Evolutionary conservation across 2,113 vertebrate genomes (phyloP), one percentile per base, ranked within the genome.

Genomic region (Pterocles orientalis): DNA sequence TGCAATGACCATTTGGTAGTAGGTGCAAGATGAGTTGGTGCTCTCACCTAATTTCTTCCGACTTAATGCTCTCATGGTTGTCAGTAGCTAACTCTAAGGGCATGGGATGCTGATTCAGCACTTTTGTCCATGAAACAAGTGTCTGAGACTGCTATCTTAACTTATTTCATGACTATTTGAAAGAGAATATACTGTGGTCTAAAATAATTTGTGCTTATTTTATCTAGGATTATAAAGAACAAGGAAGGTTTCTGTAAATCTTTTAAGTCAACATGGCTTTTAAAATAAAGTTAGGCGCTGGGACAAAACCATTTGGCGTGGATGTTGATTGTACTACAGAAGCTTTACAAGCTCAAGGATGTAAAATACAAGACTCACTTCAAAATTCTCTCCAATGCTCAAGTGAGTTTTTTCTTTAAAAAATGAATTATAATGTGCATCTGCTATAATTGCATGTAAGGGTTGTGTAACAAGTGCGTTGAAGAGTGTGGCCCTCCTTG

Each of bases 401-500:
- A 36, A 66, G 57, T 14, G 10, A 19, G 3, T 8, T 48, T 36
- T 60, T 56, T 26, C 33, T 56, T 73, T 41, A 29, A 3, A 65
- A 41, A 47, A 28, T 20, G 18, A 48, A 53, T 66, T 16, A 6
- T 14, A 14, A 1, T 6, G 23, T 70, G 60, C 36, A 43, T 21
- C 64, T 45, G 50, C 36, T 77, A 3, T 26, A 20, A 8, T 2
- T 77, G 72, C 39, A 45, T 3, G 1, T 16, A 12, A 70, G 60
- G 20, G 41, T 12, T 3, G 1, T 57, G 39, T 68, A 18, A 2
- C 1, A 10, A 34, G 18, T 3, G 8, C 8, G 5, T 3, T 28
- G 53, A 29, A 43, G 39, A 47, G 34, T 5, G 14, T 1, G 3
- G 3, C 45, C 50, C 18, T 82, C 23, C 43, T 21, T 1, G 1